phyloP scores from a whole-genome alignment of 2,888 invertebrate genomes.

The Diarsia rubi region DNA sequence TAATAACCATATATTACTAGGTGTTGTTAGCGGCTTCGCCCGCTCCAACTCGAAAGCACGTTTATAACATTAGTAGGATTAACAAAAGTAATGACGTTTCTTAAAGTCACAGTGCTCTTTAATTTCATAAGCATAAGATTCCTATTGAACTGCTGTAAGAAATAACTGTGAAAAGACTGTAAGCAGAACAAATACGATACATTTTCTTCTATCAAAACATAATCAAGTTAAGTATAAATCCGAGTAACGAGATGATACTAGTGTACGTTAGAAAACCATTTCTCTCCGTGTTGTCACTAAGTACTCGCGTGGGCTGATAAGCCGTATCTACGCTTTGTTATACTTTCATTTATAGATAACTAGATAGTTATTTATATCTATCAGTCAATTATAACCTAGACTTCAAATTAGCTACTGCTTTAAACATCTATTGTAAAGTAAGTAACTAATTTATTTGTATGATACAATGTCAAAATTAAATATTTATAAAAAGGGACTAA shows the following conservation, averaged over 20 bases:
- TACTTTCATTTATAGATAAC: constrained; percentile 38
- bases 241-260: neutral
- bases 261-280: constrained; percentile 8
- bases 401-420: neutral
- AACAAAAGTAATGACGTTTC: no score
- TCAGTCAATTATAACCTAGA: constrained; percentile 3
- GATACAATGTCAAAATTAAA: no score
- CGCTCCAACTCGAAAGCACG: no score
- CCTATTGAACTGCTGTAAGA: neutral
- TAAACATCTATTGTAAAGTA: neutral
- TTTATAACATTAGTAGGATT: no score
- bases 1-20: no score
- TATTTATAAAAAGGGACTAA: no score
- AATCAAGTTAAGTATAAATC: neutral
- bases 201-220: neutral
- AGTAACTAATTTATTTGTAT: no score
- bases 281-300: constrained; percentile 14
- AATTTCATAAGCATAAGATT: neutral
- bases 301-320: constrained; percentile 28
- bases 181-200: neutral
- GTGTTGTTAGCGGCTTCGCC: no score
- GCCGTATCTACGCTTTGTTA: constrained; percentile 22
- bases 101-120: neutral
- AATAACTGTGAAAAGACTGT: neutral
- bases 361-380: constrained; percentile 2